These are phyloP conservation scores for Epinotia ramella DNA, from an alignment of 2,888 invertebrate genomes.

Conservation along the genomic window DNA sequence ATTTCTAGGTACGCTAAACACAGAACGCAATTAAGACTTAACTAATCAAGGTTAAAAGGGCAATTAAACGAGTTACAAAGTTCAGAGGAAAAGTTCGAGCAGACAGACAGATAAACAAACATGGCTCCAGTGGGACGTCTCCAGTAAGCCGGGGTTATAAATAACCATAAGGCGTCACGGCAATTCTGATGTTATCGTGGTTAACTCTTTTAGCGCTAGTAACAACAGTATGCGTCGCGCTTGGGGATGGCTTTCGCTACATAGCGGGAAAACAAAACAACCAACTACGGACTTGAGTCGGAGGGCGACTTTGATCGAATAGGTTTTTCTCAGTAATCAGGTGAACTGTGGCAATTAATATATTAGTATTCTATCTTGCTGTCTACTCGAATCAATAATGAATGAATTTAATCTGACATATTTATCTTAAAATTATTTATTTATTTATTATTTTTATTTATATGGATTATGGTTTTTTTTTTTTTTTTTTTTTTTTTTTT, in stretches of 20 bases:
- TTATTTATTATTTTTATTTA: too few relatives aligned
- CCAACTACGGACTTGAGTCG: too few relatives aligned
- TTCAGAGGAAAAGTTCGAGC: slow-evolving; percentile 25
- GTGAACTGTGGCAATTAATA: too few relatives aligned
- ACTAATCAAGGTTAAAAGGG: slow-evolving; percentile 23
- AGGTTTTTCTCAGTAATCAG: too few relatives aligned
- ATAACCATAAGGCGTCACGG: background rate
- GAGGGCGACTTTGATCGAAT: too few relatives aligned
- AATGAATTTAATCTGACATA: too few relatives aligned
- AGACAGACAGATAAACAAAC: slow-evolving; percentile 24
- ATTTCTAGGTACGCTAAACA: background rate
- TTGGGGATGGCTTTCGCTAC: background rate
- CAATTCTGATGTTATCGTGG: background rate
- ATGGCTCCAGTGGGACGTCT: background rate
- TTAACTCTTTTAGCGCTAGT: background rate
- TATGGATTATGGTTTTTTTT: too few relatives aligned
- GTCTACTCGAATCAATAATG: too few relatives aligned
- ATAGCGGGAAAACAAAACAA: too few relatives aligned
- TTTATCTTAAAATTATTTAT: too few relatives aligned
- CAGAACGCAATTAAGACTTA: background rate
- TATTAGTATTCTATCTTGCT: too few relatives aligned
- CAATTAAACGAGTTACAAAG: slow-evolving; percentile 6
- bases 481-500: too few relatives aligned
- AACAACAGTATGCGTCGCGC: background rate
- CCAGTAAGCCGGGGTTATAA: slow-evolving; percentile 1